Percentiles rank a stretch among this genome's conserved stretches.
Evolutionary conservation across 1,140 invertebrate genomes (phyloP).

Genomic region (Halotydeus destructor): DNA sequence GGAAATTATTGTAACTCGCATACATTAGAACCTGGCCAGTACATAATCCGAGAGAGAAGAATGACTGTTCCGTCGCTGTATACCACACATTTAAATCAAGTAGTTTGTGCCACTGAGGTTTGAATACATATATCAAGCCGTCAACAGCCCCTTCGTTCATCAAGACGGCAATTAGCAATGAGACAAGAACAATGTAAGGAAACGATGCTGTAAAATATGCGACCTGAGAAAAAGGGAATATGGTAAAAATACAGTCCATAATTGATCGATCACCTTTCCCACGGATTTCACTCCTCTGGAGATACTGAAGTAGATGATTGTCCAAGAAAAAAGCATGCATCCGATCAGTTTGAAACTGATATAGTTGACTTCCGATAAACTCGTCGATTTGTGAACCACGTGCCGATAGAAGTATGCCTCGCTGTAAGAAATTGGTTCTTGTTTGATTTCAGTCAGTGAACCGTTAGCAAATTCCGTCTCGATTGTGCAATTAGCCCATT

Average conservation of each 20-base stretch:
- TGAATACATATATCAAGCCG: slow-evolving; percentile 29
- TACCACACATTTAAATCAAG: slow-evolving; percentile 18
- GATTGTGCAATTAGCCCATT: too few species aligned
- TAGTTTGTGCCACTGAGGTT: slow-evolving; percentile 23
- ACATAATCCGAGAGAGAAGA: slow-evolving; percentile 81
- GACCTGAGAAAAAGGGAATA: too few species aligned
- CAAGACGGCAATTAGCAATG: slow-evolving; percentile 32
- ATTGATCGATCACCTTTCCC: slow-evolving; percentile 27
- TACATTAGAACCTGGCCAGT: slow-evolving; percentile 87
- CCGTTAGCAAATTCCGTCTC: too few species aligned
- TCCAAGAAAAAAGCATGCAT: slow-evolving; percentile 26
- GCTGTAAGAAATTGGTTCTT: too few species aligned
- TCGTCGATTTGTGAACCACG: slow-evolving; percentile 8
- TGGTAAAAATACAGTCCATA: not conserved
- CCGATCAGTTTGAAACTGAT: slow-evolving; percentile 25
- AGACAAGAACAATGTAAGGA: slow-evolving; percentile 33
- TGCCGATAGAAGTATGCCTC: too few species aligned
- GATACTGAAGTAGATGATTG: slow-evolving; percentile 26
- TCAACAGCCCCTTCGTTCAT: slow-evolving; percentile 29
- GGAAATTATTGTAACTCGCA: slow-evolving; percentile 86
- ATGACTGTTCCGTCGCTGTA: slow-evolving; percentile 90
- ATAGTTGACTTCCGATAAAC: slow-evolving; percentile 7
- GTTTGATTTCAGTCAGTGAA: too few species aligned
- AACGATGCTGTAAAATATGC: slow-evolving; percentile 37
- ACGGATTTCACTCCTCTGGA: slow-evolving; percentile 28